These are phyloP conservation scores for Illadopsis cleaveri DNA, from an alignment of 2,113 vertebrate genomes.

Conservation along the genomic window DNA sequence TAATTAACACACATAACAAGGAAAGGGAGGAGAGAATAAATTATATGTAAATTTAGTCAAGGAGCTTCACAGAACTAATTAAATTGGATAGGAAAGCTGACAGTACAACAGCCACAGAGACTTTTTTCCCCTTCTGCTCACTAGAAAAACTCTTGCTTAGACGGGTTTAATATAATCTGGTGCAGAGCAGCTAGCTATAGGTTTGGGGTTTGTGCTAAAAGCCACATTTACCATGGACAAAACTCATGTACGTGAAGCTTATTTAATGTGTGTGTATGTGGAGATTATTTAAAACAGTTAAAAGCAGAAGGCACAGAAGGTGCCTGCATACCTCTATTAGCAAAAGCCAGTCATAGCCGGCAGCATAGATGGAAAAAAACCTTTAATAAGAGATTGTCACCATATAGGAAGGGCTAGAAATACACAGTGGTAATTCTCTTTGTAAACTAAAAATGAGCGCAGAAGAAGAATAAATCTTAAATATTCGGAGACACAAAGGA, in stretches of 20 bases:
- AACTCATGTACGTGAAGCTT: not conserved
- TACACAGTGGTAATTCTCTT: not conserved
- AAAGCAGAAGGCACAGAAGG: not conserved
- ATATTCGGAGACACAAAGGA: not conserved
- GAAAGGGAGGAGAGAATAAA: conserved; percentile 44
- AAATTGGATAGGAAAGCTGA: conserved; percentile 41
- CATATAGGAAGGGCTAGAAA: not conserved
- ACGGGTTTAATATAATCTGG: not conserved
- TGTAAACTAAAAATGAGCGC: not conserved
- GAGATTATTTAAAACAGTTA: not conserved
- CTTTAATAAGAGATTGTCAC: not conserved
- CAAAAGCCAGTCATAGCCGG: not conserved
- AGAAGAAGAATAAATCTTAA: not conserved
- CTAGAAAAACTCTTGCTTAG: not conserved
- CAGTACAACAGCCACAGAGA: conserved; percentile 4
- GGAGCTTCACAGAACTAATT: conserved; percentile 52
- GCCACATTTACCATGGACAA: not conserved
- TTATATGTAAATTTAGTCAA: conserved; percentile 57
- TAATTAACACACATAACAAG: conserved; percentile 46
- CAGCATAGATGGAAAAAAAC: not conserved
- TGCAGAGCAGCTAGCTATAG: not conserved
- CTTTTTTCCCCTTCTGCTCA: not conserved
- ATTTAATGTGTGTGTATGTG: not conserved
- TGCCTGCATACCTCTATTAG: not conserved
- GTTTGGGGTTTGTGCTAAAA: not conserved